Evolutionary conservation across 2,113 vertebrate genomes (phyloP), one percentile per base, ranked within the genome.

Genomic region (Anarrhichthys ocellatus): DNA sequence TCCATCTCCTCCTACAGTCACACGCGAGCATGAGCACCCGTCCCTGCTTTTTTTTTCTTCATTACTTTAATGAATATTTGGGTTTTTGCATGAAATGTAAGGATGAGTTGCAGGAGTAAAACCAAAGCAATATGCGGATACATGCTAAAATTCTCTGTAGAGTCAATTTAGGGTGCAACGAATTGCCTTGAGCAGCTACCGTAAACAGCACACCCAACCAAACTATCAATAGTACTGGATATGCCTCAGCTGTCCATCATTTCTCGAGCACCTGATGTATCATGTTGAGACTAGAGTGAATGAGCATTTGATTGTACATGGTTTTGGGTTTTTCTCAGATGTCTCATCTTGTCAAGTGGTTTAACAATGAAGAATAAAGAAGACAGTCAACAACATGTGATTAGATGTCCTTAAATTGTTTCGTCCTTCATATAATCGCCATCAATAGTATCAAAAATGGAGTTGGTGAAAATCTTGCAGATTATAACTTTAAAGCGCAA

Each of bases 41-140:
- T 80, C 29, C 50, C 20, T 65, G 59, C 9, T 8, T 52, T 22
- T 67, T 73, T 61, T 32, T n/a, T 9, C 63, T 71, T 82, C 34
- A 24, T 58, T 27, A 27, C 10, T 71, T 84, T 62, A 70, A 78
- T 59, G 32, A 7, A 50, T n/a, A 14, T 59, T 50, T 46, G 4
- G 0, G 2, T 6, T 18, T 64, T 40, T 18, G 65, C 64, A 36
- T 5, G 20, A 68, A 15, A 44, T 17, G 6, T 13, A 27, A 27
- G 2, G 6, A 66, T 44, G 7, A 27, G 56, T 59, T 15, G 56
- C 27, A 29, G 18, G 18, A 36, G 61, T 63, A 34, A 38, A 70
- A 38, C 20, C 48, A 58, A 58, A 58, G 9, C n/a, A 38, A 24
- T 17, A 34, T 10, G 32, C 29, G 11, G 27, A n/a, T 54, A 17